These are phyloP conservation scores for Harmothoe impar DNA, from an alignment of 2,888 invertebrate species.

Conservation along the genomic window DNA sequence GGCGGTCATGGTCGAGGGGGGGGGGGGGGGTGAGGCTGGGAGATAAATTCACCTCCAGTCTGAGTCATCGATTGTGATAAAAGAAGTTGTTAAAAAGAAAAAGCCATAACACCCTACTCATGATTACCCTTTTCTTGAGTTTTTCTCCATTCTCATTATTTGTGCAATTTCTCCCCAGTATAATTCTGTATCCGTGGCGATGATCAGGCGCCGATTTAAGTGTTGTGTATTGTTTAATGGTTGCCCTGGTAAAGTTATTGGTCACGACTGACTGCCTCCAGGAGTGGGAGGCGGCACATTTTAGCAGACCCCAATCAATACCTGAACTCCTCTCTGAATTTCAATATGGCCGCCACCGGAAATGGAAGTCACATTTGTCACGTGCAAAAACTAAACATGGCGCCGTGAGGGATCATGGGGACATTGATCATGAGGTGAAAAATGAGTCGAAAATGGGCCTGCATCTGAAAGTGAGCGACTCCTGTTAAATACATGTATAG, in stretches of 20 bases:
- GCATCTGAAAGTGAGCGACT: neutral
- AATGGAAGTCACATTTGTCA: slow-evolving; percentile 40
- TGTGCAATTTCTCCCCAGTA: too few relatives aligned
- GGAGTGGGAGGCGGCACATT: neutral
- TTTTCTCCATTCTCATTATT: too few relatives aligned
- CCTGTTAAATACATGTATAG: neutral
- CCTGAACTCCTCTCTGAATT: neutral
- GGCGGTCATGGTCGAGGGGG: too few relatives aligned
- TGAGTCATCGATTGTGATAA: too few relatives aligned
- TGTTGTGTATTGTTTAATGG: slow-evolving; percentile 41
- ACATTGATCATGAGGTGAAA: slow-evolving; percentile 3
- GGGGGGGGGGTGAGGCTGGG: neutral
- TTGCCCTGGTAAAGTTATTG: slow-evolving; percentile 11
- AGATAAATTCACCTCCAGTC: too few relatives aligned
- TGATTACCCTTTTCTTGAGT: too few relatives aligned
- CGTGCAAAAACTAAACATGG: slow-evolving; percentile 11
- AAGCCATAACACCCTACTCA: too few relatives aligned
- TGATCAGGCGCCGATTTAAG: neutral
- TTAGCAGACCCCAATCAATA: slow-evolving; percentile 25
- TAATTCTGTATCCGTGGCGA: too few relatives aligned
- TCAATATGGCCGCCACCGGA: neutral
- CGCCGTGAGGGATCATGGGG: neutral
- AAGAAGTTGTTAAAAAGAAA: too few relatives aligned
- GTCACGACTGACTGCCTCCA: neutral
- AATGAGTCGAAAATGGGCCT: neutral